phyloP scores from a whole-genome alignment of 2,113 vertebrate species.

The Pagrus major region DNA sequence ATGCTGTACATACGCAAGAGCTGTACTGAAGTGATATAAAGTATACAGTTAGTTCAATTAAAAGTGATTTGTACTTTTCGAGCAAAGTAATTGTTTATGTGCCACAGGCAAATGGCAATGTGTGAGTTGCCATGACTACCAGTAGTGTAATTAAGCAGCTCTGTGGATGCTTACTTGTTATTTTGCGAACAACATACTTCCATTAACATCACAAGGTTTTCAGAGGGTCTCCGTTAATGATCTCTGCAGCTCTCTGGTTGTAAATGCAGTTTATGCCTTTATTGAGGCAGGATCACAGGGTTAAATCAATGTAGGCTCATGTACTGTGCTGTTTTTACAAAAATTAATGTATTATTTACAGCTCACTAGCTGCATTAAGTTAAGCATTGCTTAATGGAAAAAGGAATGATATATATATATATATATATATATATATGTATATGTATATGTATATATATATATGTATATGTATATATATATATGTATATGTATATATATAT shows the following conservation, averaged over 20 bases:
- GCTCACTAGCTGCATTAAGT: not conserved
- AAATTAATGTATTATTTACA: not conserved
- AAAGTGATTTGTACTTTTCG: slow-evolving; percentile 6
- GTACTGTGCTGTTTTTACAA: not conserved
- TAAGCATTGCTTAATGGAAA: not conserved
- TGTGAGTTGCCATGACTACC: slow-evolving; percentile 36
- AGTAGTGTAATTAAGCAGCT: slow-evolving; percentile 45
- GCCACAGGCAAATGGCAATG: slow-evolving; percentile 28
- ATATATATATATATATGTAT: not conserved
- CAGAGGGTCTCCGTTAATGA: slow-evolving; percentile 1
- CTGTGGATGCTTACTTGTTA: slow-evolving; percentile 12
- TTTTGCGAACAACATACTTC: slow-evolving; percentile 34
- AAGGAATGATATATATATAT: too few species aligned
- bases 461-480: too few species aligned
- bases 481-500: too few species aligned
- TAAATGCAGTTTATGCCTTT: slow-evolving; percentile 18
- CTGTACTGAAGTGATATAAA: not conserved
- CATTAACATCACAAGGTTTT: slow-evolving; percentile 18
- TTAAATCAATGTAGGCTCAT: not conserved
- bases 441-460: too few species aligned
- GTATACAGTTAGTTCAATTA: slow-evolving; percentile 15
- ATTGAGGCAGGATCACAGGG: not conserved
- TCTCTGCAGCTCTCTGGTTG: slow-evolving; percentile 14
- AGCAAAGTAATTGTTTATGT: slow-evolving; percentile 27
- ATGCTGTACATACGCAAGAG: not conserved